A percentile compares a stretch with the other conserved stretches of the same genome.
These are phyloP conservation scores for Nyleta sp. DNA, from an alignment of 2,888 invertebrate genomes.

Conservation along the genomic window DNA sequence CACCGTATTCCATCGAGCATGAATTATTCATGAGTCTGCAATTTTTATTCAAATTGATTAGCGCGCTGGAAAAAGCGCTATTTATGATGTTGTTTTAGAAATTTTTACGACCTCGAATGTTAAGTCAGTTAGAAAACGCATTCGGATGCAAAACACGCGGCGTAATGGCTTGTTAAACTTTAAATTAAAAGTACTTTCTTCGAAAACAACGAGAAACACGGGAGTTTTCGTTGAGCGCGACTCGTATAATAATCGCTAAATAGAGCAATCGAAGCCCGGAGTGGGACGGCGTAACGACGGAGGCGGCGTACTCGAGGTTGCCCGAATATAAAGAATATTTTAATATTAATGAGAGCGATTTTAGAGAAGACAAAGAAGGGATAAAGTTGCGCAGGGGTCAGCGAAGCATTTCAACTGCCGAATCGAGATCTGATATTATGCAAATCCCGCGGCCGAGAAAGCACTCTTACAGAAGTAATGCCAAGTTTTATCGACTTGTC, in stretches of 20 bases:
- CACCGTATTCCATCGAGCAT: constrained; percentile 41
- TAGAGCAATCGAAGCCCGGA: too few relatives aligned
- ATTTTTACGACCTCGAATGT: constrained; percentile 50
- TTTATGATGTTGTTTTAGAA: constrained; percentile 57
- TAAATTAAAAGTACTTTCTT: constrained; percentile 53
- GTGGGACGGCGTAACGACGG: too few relatives aligned
- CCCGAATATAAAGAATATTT: constrained; percentile 46
- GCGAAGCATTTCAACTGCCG: constrained; percentile 63
- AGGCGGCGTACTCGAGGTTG: too few relatives aligned
- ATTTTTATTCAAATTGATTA: constrained; percentile 60
- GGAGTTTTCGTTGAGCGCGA: constrained; percentile 5
- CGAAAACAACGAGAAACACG: constrained; percentile 12
- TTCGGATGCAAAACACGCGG: constrained; percentile 53
- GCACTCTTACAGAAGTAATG: constrained; percentile 53
- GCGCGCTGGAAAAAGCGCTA: constrained; percentile 44
- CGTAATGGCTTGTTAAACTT: constrained; percentile 49
- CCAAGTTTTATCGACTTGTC: constrained; percentile 58
- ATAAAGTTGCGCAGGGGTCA: constrained; percentile 54
- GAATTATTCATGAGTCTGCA: constrained; percentile 50
- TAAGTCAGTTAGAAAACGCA: constrained; percentile 52
- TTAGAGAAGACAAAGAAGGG: constrained; percentile 53
- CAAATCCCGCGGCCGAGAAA: constrained; percentile 50
- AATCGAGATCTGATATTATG: constrained; percentile 61
- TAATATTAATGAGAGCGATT: constrained; percentile 54
- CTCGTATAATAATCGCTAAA: background rate